Conservation (phyloP, 2,888 invertebrate genomes). For the Oscheius sp. region DNA sequence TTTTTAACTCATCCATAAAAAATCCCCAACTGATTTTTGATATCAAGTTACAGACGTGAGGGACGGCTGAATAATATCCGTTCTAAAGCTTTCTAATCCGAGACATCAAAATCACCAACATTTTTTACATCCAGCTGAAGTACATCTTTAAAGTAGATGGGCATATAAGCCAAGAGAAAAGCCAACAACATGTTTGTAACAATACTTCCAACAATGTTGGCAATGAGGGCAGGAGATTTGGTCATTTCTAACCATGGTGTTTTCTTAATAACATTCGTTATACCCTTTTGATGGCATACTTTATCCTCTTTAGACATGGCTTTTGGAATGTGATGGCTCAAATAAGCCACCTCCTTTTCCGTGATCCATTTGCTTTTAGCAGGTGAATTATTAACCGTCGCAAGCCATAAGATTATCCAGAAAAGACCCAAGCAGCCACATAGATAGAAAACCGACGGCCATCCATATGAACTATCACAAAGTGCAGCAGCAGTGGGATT, state of each 20-base stretch:
- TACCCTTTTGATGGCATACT: constrained; percentile 21
- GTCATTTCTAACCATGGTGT: constrained; percentile 47
- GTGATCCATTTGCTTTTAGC: constrained; percentile 55
- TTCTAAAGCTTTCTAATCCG: no score
- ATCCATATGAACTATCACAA: constrained; percentile 49
- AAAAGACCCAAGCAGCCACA: constrained; percentile 47
- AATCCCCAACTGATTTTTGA: constrained; percentile 58
- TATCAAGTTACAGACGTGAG: constrained; percentile 48
- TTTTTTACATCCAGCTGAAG: constrained; percentile 51
- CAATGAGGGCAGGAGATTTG: constrained; percentile 32
- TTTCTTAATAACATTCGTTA: constrained; percentile 4
- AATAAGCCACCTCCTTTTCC: constrained; percentile 46
- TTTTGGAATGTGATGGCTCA: constrained; percentile 37
- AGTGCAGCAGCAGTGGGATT: constrained; percentile 53
- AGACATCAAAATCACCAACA: constrained; percentile 32
- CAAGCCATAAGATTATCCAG: constrained; percentile 56
- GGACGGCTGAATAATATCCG: constrained; percentile 57
- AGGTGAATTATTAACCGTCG: constrained; percentile 52
- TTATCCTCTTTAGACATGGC: not conserved
- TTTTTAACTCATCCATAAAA: constrained; percentile 52
- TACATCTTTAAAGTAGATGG: constrained; percentile 63
- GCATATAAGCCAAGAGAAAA: constrained; percentile 59
- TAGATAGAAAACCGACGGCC: constrained; percentile 59
- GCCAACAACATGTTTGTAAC: constrained; percentile 55
- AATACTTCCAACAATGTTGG: constrained; percentile 43